Evolutionary conservation across 2,797 vertebrate species (phyloP).

Genomic region (Leptoclinus maculatus): DNA sequence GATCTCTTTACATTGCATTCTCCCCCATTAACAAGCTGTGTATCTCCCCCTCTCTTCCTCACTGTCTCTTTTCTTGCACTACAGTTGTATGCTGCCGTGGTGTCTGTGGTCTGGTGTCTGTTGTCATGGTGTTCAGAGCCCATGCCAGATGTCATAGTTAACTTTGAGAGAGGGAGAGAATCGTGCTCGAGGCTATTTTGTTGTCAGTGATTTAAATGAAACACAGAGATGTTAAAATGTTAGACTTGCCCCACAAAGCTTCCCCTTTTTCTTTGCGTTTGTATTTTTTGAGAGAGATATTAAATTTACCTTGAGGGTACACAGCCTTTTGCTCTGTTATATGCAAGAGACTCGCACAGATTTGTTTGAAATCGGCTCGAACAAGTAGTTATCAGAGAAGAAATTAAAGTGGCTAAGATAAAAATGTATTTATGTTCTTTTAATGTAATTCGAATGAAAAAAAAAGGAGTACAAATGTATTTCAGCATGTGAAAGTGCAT

Average conservation of each 20-base stretch:
- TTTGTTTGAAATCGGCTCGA: conserved; percentile 76
- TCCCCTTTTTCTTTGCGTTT: conserved; percentile 53
- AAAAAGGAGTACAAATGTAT: conserved; percentile 37
- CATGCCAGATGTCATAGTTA: conserved; percentile 90
- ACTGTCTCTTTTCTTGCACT: conserved; percentile 74
- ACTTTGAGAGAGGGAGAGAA: conserved; percentile 83
- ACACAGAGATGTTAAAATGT: conserved; percentile 86
- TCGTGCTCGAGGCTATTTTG: conserved; percentile 87
- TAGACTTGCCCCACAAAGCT: conserved; percentile 81
- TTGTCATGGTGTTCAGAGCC: conserved; percentile 88
- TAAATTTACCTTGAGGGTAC: conserved; percentile 83
- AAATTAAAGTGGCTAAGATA: conserved; percentile 51
- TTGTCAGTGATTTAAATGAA: conserved; percentile 89
- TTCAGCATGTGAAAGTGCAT: conserved; percentile 24
- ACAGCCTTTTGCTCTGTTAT: conserved; percentile 75
- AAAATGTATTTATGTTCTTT: conserved; percentile 50
- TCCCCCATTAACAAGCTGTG: conserved; percentile 82
- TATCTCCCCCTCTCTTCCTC: conserved; percentile 61
- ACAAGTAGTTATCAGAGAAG: conserved; percentile 68
- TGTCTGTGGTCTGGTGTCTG: conserved; percentile 85
- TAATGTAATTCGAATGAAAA: conserved; percentile 22
- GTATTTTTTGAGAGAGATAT: conserved; percentile 61
- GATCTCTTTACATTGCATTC: conserved; percentile 84
- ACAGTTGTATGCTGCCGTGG: conserved; percentile 80
- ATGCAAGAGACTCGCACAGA: conserved; percentile 68